These are phyloP conservation scores for Ptiloglossa arizonensis DNA, from an alignment of 1,140 invertebrate species.

Conservation along the genomic window DNA sequence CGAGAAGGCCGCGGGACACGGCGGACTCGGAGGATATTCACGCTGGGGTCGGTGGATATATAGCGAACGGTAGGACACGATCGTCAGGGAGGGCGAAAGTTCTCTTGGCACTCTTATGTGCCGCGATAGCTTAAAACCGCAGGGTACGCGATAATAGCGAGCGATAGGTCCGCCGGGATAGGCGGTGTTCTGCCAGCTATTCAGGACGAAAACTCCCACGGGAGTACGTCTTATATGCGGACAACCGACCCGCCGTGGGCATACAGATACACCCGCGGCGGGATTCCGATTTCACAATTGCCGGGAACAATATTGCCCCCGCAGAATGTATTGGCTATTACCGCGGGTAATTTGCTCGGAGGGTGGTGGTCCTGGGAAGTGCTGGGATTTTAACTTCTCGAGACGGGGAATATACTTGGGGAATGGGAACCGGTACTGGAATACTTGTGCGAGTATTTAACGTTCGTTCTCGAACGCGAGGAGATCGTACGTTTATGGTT, in stretches of 20 bases:
- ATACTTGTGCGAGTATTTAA: background rate
- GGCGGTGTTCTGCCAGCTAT: conserved; percentile 54
- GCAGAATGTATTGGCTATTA: conserved; percentile 29
- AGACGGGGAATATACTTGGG: background rate
- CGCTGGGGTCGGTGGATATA: conserved; percentile 29
- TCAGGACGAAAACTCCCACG: conserved; percentile 45
- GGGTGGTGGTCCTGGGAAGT: background rate
- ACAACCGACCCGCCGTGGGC: conserved; percentile 6
- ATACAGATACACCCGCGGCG: conserved; percentile 13
- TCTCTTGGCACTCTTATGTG: conserved; percentile 47
- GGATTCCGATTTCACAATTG: conserved; percentile 40
- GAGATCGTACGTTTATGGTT: background rate
- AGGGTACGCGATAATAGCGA: conserved; percentile 74
- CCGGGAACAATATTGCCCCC: conserved; percentile 25
- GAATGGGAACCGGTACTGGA: background rate
- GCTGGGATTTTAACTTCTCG: background rate
- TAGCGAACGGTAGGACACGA: conserved; percentile 47
- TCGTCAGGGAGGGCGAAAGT: conserved; percentile 44
- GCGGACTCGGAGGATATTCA: conserved; percentile 27
- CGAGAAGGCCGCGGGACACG: conserved; percentile 47
- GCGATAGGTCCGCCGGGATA: conserved; percentile 70
- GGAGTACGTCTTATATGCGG: conserved; percentile 46
- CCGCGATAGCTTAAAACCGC: conserved; percentile 73
- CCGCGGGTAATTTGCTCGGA: conserved; percentile 10
- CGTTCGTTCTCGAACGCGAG: no score